Base-by-base conservation (phyloP, 2,797 vertebrate species). In the Cirrhinus mrigala region DNA sequence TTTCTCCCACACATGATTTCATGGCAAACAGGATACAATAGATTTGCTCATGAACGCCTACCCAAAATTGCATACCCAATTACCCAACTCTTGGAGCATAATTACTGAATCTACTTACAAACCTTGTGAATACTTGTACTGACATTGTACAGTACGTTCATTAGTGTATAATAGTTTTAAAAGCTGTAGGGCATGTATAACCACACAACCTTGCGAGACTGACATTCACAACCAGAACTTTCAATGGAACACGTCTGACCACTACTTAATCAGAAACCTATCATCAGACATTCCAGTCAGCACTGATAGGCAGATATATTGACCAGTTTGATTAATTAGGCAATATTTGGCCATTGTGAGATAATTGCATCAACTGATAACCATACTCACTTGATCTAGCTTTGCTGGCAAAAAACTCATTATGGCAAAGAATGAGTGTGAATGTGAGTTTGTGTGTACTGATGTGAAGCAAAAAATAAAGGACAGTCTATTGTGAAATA, bases 71-170 rank as follows among this genome's bases (percentile, higher is more conserved):
- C 48, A 83, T 27, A 44, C 60, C 60, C 73, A 76, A 68, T 83
- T 77, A 68, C 48, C 62, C 48, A 76, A 66, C 71, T 40, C 73
- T 69, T 58, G 37, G 4, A 84, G 66, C 12, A 50, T 70, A 60
- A 60, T 84, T 78, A 58, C 64, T 60, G 52, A 79, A 68, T 58
- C 74, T 33, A 71, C 83, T n/a, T 18, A 79, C 37, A 71, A 84
- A 69, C 75, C 37, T n/a, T 54, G 48, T 54, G 33, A 77, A 66
- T 79, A 24, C 27, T 84, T 37, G 46, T 66, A 27, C 60, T 44
- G 46, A 54, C 73, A 54, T 44, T 58, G 40, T n/a, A 68, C 12
- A n/a, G 64, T 14, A 24, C 50, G 71, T 60, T 83, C 58, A 83
- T 76, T 83, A 76, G 18, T 18, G 73, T 66, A 44, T n/a, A 64